Conservation (phyloP, 2,797 vertebrate species). For the Enteromius fasciolatus region DNA sequence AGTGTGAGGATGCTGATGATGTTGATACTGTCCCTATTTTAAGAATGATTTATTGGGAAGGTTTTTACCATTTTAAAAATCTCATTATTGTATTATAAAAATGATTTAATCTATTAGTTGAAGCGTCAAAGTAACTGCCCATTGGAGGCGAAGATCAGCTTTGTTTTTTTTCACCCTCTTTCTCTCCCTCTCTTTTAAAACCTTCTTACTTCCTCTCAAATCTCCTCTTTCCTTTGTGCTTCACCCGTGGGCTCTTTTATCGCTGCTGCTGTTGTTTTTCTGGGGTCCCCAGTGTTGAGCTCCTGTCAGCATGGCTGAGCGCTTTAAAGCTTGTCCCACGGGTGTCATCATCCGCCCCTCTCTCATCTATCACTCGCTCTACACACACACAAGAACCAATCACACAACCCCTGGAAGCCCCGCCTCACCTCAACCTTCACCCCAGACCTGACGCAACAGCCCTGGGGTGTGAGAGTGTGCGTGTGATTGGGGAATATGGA, state of each 20-base stretch:
- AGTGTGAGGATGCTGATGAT: slow-evolving; percentile 5
- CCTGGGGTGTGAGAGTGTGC: neutral
- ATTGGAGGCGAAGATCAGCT: neutral
- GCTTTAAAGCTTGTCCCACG: slow-evolving; percentile 33
- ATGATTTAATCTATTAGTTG: neutral
- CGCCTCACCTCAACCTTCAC: slow-evolving; percentile 32
- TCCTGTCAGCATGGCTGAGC: slow-evolving; percentile 27
- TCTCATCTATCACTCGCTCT: slow-evolving; percentile 44
- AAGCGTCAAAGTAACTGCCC: neutral
- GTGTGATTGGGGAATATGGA: slow-evolving; percentile 4
- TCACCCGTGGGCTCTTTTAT: slow-evolving; percentile 7
- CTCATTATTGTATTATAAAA: neutral
- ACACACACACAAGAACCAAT: slow-evolving; percentile 35
- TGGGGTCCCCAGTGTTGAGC: slow-evolving; percentile 17
- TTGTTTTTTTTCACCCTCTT: slow-evolving; percentile 5
- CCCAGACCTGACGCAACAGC: slow-evolving; percentile 23
- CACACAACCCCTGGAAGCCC: slow-evolving; percentile 16
- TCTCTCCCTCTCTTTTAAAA: slow-evolving; percentile 17
- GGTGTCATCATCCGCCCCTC: slow-evolving; percentile 21
- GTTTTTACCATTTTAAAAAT: neutral
- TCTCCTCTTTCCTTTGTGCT: slow-evolving; percentile 3
- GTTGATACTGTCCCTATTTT: neutral
- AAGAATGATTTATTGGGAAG: neutral
- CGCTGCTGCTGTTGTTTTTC: slow-evolving; percentile 29
- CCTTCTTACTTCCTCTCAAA: neutral